Base-by-base conservation (phyloP, 2,888 invertebrate species). In the Hipparchia semele region DNA sequence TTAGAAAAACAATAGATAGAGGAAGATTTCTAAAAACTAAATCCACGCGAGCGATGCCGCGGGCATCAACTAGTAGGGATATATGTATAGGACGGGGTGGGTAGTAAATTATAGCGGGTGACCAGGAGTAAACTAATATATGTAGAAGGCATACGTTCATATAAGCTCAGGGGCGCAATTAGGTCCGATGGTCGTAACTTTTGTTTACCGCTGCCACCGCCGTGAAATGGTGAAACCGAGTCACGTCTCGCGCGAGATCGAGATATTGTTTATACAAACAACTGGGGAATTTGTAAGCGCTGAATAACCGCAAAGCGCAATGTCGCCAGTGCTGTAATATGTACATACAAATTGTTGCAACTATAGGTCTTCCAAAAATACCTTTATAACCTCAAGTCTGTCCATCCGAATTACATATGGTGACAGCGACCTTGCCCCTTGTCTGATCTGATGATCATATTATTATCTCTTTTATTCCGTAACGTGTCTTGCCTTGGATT, bases 181-280 rank as follows among this genome's bases (percentile, higher is more conserved):
- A 68, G 68, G 49, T 0, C 49, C 68, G 46, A 2, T 51, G 49
- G 68, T 33, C 68, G 33, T 68, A 60, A 68, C 58, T 68, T 68
- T 60, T 68, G 68, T 68, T 68, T 68, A 68, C 68, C 68, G 68
- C 59, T 23, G 13, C n/a, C 49, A 51, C 33, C 59, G 59, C 33
- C 59, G 60, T n/a, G n/a, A n/a, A n/a, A n/a, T n/a, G n/a, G n/a
- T 51, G 68, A 59, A 68, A 59, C 59, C 59, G 59, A 59, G 68
- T 49, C 59, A 68, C 68, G 67, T 61, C 71, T 8, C 46, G 61
- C 39, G n/a, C 13, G 33, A 56, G 67, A 64, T 54, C 62, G 33
- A 65, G 59, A 65, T 66, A 53, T 72, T 58, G 51, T 72, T 62
- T 72, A 10, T 64, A 64, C 62, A 72, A 72, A 72, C 68, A 72